These are phyloP conservation scores for Heliocidaris tuberculata DNA, from an alignment of 35 echinoderm and acorn worm genomes.

Conservation along the genomic window DNA sequence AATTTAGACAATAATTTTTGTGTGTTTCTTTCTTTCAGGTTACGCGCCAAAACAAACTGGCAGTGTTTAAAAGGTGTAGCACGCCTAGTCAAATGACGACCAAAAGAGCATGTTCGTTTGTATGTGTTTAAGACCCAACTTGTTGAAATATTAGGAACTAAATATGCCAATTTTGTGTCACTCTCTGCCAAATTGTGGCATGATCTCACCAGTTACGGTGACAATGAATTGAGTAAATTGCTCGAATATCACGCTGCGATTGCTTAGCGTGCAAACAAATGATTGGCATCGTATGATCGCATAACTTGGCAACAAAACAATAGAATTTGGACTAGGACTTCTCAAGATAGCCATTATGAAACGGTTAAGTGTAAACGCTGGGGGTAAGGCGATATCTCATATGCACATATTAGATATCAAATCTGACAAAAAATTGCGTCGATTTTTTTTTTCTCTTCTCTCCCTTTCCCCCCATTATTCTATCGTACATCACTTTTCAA, in stretches of 20 bases:
- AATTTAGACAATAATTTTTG: not conserved
- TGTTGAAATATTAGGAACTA: conserved; percentile 36
- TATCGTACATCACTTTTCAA: not conserved
- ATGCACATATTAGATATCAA: conserved; percentile 40
- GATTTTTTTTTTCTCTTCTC: not conserved
- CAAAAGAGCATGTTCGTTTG: conserved; percentile 14
- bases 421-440: not conserved
- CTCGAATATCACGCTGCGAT: not conserved
- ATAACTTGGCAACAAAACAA: not conserved
- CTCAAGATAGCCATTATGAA: not conserved
- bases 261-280: conserved; percentile 18
- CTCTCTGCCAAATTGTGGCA: not conserved
- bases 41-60: conserved; percentile 38
- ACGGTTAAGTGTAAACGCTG: not conserved
- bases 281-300: not conserved
- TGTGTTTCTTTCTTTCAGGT: conserved; percentile 27
- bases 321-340: not conserved
- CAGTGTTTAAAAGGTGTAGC: conserved; percentile 37
- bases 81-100: conserved; percentile 16
- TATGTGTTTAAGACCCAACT: conserved; percentile 13
- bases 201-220: conserved; percentile 5
- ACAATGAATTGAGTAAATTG: not conserved
- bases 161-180: conserved; percentile 20
- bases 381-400: not conserved
- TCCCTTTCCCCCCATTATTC: not conserved